Conservation (phyloP, 2,888 invertebrate species). For the Chromoteleia sp. region DNA sequence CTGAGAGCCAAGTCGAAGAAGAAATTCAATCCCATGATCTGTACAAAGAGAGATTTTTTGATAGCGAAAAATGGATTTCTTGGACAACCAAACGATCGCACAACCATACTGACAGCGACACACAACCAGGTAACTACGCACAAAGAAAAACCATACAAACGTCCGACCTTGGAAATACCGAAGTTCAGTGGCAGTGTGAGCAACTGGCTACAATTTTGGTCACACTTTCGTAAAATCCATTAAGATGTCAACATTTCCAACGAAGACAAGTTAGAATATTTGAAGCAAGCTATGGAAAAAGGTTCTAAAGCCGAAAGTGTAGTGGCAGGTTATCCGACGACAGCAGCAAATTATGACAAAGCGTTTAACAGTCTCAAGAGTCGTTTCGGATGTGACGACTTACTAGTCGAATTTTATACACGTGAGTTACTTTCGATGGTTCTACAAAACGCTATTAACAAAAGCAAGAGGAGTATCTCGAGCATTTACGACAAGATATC, state of each 20-base stretch:
- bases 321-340: slow-evolving; percentile 72
- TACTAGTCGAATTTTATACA: slow-evolving; percentile 74
- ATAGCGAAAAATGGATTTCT: slow-evolving; percentile 25
- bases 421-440: slow-evolving; percentile 73
- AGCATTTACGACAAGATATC: slow-evolving; percentile 71
- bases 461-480: slow-evolving; percentile 39
- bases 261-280: slow-evolving; percentile 74
- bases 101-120: neutral
- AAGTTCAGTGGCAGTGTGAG: slow-evolving; percentile 73
- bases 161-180: slow-evolving; percentile 70
- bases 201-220: slow-evolving; percentile 75
- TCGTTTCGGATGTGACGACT: slow-evolving; percentile 71
- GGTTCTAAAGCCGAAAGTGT: slow-evolving; percentile 72
- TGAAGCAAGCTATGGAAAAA: slow-evolving; percentile 67
- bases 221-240: slow-evolving; percentile 73
- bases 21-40: slow-evolving; percentile 63
- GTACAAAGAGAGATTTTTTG: slow-evolving; percentile 45
- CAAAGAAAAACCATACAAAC: slow-evolving; percentile 61
- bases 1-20: slow-evolving; percentile 12
- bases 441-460: slow-evolving; percentile 67
- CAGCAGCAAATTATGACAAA: slow-evolving; percentile 74
- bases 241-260: slow-evolving; percentile 64
- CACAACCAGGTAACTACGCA: neutral
- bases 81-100: neutral
- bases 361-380: slow-evolving; percentile 71